A percentile compares a stretch with the other conserved stretches of the same genome.
Conservation (phyloP, 2,797 vertebrate genomes). For the Cuniculus paca region DNA sequence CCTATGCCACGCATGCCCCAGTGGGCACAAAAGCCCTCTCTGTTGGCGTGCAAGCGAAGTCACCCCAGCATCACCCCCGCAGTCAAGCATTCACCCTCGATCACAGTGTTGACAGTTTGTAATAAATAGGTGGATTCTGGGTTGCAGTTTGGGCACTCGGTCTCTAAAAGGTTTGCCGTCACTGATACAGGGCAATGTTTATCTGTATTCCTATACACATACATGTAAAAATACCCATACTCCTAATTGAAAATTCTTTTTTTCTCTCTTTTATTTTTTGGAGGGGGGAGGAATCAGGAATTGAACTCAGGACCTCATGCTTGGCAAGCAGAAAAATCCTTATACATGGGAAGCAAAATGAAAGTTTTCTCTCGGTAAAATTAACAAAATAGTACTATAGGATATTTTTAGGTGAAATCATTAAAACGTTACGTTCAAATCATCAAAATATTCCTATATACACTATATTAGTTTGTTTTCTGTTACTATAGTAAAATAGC, state of each 20-base stretch:
- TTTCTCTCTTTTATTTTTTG: no score
- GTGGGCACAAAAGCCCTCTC: not conserved
- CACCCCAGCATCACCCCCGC: not conserved
- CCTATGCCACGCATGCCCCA: not conserved
- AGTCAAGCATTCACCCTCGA: not conserved
- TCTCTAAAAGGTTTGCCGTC: not conserved
- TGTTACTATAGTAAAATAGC: not conserved
- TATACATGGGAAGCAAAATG: not conserved
- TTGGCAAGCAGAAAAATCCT: not conserved
- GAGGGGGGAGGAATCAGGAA: no score
- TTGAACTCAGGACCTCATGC: no score
- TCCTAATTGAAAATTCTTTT: not conserved
- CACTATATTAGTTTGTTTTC: not conserved
- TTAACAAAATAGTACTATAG: not conserved
- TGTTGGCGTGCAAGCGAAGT: not conserved
- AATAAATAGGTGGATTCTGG: not conserved
- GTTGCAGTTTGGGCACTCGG: not conserved
- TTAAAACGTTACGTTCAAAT: not conserved
- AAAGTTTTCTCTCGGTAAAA: not conserved
- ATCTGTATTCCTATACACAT: not conserved
- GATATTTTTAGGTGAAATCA: not conserved
- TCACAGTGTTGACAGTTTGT: not conserved
- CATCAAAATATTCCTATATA: not conserved
- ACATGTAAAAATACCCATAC: not conserved
- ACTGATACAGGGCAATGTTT: not conserved